Evolutionary conservation across 2,888 invertebrate genomes (phyloP), one percentile per base, ranked within the genome.

Genomic region (Dromius quadrimaculatus): DNA sequence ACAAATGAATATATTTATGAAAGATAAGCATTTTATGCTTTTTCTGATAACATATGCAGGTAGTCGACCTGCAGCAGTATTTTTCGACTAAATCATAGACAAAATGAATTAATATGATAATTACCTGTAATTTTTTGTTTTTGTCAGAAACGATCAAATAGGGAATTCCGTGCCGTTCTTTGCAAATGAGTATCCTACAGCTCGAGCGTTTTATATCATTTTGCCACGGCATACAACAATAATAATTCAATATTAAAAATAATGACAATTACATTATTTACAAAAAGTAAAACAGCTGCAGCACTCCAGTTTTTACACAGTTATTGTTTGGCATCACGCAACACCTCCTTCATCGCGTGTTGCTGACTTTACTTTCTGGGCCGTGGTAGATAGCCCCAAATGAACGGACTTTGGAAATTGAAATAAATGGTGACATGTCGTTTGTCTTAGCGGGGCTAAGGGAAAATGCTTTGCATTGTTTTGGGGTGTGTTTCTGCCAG

Each of bases 221-320:
- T 68, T 68, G 59, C 68, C 68, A 68, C 68, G 68, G 59, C 68
- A 68, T 68, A 59, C 68, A 68, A 68, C 68, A 68, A 68, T 68
- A 68, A 68, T 68, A 68, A 68, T 68, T 68, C 68, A 68, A 68
- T 68, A 68, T 68, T 68, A 68, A 68, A 68, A 68, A 68, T 68
- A 68, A 68, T 68, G 68, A 68, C 68, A 68, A 68, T 68, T 68
- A 68, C 68, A 68, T 68, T 68, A 68, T 68, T 68, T 68, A 68
- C 68, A 68, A 59, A 68, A 59, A 65, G 54, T 50, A 54, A 65
- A 68, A 68, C 68, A 68, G 38, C 68, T 59, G 38, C 59, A 43
- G 59, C 68, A 68, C 68, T 68, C 68, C 43, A 68, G 41, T 68
- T 59, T 68, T 68, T 45, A 32, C 41, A 28, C 28, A 20, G 59